Percentiles rank a stretch among this genome's conserved stretches.
Evolutionary conservation across 2,113 vertebrate species (phyloP).

Genomic region (Cryptoleucopteryx plumbea): DNA sequence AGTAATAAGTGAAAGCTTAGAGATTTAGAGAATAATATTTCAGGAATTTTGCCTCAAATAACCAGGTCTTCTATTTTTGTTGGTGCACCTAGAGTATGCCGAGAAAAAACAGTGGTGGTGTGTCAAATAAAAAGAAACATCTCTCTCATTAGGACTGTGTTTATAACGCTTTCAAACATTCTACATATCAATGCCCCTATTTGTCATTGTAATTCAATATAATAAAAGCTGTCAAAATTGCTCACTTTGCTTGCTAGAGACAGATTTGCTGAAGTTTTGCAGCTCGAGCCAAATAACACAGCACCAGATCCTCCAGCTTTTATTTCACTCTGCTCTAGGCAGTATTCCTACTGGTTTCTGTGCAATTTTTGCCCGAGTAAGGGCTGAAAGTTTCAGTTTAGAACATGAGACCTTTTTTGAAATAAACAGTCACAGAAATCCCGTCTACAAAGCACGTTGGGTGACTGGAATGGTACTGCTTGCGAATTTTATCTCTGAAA

Average conservation of each 20-base stretch:
- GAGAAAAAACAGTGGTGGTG: background rate
- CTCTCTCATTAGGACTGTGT: constrained; percentile 33
- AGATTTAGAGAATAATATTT: background rate
- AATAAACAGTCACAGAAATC: constrained; percentile 16
- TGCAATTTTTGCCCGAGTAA: background rate
- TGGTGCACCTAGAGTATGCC: background rate
- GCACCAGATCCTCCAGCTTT: constrained; percentile 37
- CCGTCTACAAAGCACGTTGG: background rate
- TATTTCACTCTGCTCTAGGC: constrained; percentile 13
- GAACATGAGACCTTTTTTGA: constrained; percentile 13
- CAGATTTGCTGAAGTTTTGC: constrained; percentile 12
- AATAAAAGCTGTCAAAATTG: constrained; percentile 56
- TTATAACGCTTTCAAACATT: constrained; percentile 53
- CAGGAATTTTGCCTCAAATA: constrained; percentile 46
- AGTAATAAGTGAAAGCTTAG: constrained; percentile 22
- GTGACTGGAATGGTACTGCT: background rate
- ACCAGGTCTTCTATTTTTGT: background rate
- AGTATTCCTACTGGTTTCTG: constrained; percentile 3
- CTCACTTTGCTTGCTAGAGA: background rate
- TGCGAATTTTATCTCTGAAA: constrained; percentile 33
- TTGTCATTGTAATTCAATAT: constrained; percentile 67
- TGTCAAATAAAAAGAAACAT: constrained; percentile 12
- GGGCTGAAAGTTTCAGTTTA: constrained; percentile 10
- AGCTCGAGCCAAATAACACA: constrained; percentile 23
- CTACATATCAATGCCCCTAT: constrained; percentile 54